Percentiles rank a stretch among this genome's conserved stretches.
phyloP scores from a whole-genome alignment of 2,888 invertebrate genomes.

The Pristionchus maxplancki region DNA sequence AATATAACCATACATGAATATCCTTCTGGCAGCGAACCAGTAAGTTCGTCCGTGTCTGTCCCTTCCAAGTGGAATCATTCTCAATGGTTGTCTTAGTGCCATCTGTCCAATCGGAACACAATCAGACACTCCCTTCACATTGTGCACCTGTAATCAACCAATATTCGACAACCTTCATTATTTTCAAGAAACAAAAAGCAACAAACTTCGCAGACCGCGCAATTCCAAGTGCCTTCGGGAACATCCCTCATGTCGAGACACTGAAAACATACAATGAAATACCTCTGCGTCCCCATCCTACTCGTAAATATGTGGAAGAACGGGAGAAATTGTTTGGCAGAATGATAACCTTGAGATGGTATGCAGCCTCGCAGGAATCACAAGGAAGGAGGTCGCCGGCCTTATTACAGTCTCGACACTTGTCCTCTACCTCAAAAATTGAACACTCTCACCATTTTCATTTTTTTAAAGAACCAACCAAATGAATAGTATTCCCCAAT shows the following conservation, averaged over 20 bases:
- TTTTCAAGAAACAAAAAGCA: not conserved
- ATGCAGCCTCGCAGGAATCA: constrained; percentile 98
- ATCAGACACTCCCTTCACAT: constrained; percentile 90
- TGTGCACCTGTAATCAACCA: constrained; percentile 37
- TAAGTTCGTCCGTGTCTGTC: constrained; percentile 97
- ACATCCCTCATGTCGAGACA: constrained; percentile 42
- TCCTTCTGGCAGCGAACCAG: constrained; percentile 93
- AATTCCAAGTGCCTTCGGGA: constrained; percentile 40
- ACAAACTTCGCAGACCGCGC: constrained; percentile 33
- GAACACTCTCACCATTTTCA: not conserved
- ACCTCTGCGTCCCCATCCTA: no score
- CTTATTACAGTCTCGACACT: constrained; percentile 77
- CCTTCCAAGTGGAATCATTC: constrained; percentile 94
- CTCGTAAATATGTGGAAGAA: no score
- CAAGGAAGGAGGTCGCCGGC: constrained; percentile 94
- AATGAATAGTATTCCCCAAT: not conserved
- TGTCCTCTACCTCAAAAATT: constrained; percentile 79
- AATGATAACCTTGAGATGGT: constrained; percentile 85
- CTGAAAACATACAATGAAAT: not conserved
- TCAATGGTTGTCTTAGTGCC: constrained; percentile 90
- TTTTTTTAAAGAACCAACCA: not conserved
- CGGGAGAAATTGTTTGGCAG: no score
- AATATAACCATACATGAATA: constrained; percentile 89
- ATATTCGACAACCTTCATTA: not conserved
- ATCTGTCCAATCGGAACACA: constrained; percentile 83